Base-by-base conservation (phyloP, 2,113 vertebrate species). In the Pipra filicauda region DNA sequence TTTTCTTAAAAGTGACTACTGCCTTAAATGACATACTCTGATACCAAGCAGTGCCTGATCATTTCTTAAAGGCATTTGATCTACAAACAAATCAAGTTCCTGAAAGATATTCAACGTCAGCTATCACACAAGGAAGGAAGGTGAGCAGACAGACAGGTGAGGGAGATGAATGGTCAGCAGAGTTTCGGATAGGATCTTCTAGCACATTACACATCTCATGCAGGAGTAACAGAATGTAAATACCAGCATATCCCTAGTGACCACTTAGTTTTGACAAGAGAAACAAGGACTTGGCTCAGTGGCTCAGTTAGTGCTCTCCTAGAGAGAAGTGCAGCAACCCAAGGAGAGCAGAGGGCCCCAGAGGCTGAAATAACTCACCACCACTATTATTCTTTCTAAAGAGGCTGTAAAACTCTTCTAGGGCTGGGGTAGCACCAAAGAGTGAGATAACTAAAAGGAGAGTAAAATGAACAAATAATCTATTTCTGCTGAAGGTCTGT, bases 41-140 rank as follows among this genome's bases (percentile, higher is more conserved):
- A 84, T 91, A 97, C 43, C 69, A 96, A 89, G 89, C 37, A 76
- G 41, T 23, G 59, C 43, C 77, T 59, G 46, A 94, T 93, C 33
- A 75, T 92, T 94, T 97, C 94, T 91, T 93, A 95, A 96, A 84
- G 73, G 65, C 30, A 89, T 93, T 93, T 88, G 76, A 91, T 93
- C 92, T 96, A 96, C 75, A 95, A 93, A 95, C 69, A 95, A 96
- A 96, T 92, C 89, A 73, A 95, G 43, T 93, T 94, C 52, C 82
- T 85, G 61, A 75, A 91, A 96, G 58, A 72, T 78, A 66, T 19
- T 92, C 39, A 91, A 37, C 64, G 72, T 73, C 76, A 94, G 52
- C 62, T 94, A 91, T 91, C 79, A 95, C 74, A 91, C 0, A 2
- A 91, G 83, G 89, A 61, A 91, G 85, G 91, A 77, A 48, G 55